Evolutionary conservation across 2,797 vertebrate genomes (phyloP).

Genomic region (Diplodus puntazzo): DNA sequence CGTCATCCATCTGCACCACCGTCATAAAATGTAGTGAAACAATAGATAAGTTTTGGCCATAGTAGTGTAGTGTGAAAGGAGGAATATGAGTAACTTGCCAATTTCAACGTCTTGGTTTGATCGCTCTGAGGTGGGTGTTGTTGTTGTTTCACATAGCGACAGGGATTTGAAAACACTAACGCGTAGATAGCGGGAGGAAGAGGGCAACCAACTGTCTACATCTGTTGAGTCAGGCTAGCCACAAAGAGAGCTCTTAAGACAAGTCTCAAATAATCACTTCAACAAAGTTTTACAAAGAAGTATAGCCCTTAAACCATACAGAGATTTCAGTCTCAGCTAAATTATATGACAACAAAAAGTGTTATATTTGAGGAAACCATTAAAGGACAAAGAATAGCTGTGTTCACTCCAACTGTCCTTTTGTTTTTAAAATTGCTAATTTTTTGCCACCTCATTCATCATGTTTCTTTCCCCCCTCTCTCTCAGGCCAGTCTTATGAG

Average conservation of each 20-base stretch:
- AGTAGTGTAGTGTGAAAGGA: not conserved
- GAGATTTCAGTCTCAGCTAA: not conserved
- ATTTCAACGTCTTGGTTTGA: too few species aligned
- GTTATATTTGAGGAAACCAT: not conserved
- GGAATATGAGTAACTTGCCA: too few species aligned
- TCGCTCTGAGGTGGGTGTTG: too few species aligned
- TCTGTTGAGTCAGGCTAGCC: too few species aligned
- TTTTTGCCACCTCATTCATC: not conserved
- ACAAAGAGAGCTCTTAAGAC: too few species aligned
- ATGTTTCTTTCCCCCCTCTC: not conserved
- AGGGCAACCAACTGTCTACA: too few species aligned
- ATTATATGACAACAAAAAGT: not conserved
- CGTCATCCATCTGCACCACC: not conserved
- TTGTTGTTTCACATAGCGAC: too few species aligned
- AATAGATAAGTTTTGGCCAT: not conserved
- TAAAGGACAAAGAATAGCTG: not conserved
- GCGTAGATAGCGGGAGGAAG: too few species aligned
- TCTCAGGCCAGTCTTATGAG: constrained; percentile 97
- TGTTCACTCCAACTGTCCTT: not conserved
- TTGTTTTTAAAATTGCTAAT: not conserved
- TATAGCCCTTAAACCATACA: not conserved
- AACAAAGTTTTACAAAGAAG: not conserved
- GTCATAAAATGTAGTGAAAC: not conserved
- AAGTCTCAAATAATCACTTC: not conserved
- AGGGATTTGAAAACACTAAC: too few species aligned